Percentiles rank a stretch among this genome's conserved stretches.
Evolutionary conservation across 2,888 invertebrate genomes (phyloP).

Genomic region (Macropis europaea): DNA sequence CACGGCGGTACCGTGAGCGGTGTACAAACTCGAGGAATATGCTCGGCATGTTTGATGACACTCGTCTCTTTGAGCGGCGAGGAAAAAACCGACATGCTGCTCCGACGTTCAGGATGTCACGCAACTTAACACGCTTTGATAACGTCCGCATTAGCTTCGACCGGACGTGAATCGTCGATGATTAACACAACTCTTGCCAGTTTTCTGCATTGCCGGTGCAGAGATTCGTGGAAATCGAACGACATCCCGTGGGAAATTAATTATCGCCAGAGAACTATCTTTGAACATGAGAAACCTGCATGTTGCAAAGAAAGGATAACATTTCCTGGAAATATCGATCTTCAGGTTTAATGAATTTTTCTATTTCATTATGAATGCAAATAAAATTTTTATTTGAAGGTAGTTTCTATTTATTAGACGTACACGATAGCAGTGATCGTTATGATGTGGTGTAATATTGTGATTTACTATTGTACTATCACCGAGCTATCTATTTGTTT

Average conservation of each 20-base stretch:
- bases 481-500: too few relatives aligned
- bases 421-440: too few relatives aligned
- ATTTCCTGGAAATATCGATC: too few relatives aligned
- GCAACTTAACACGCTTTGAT: constrained; percentile 44
- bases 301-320: too few relatives aligned
- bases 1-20: constrained; percentile 35
- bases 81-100: constrained; percentile 31
- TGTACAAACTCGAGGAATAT: constrained; percentile 36
- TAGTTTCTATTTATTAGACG: too few relatives aligned
- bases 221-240: constrained; percentile 32
- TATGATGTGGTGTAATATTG: too few relatives aligned
- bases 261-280: too few relatives aligned
- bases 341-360: too few relatives aligned
- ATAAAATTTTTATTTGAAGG: too few relatives aligned
- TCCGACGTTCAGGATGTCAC: constrained; percentile 43
- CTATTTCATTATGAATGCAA: too few relatives aligned
- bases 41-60: constrained; percentile 47
- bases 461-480: too few relatives aligned
- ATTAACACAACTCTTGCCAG: constrained; percentile 27
- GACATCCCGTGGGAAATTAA: neutral
- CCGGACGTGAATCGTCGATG: constrained; percentile 39
- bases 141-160: constrained; percentile 41
- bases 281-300: too few relatives aligned
- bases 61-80: constrained; percentile 38
- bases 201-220: neutral